These are phyloP conservation scores for Heterohyrax brucei DNA, from an alignment of 2,797 vertebrate genomes.

Conservation along the genomic window DNA sequence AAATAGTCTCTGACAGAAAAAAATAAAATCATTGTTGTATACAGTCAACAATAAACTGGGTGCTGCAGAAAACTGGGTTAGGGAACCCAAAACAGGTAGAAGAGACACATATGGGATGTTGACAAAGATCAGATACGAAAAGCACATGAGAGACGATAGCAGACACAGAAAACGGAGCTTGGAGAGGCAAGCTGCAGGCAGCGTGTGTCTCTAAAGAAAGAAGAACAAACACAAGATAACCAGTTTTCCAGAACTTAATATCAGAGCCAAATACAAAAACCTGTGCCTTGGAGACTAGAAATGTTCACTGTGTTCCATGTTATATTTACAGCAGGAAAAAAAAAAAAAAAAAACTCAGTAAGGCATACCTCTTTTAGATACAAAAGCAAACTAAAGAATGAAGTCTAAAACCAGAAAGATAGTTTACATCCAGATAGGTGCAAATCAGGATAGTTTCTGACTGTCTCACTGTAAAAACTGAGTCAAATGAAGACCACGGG, in stretches of 20 bases:
- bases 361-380: neutral
- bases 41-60: constrained; percentile 15
- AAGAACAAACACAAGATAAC: neutral
- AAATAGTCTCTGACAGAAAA: neutral
- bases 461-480: neutral
- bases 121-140: neutral
- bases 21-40: neutral
- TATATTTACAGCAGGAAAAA: neutral
- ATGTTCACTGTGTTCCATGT: neutral
- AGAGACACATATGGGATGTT: neutral
- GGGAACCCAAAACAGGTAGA: neutral
- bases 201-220: neutral
- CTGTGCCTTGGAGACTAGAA: neutral
- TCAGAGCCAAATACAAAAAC: constrained; percentile 13
- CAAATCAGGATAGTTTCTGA: neutral
- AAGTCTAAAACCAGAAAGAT: neutral
- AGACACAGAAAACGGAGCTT: neutral
- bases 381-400: neutral
- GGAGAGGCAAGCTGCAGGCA: neutral
- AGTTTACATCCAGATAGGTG: neutral
- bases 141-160: neutral
- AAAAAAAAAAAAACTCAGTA: neutral
- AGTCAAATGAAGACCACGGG: neutral
- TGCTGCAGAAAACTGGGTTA: neutral
- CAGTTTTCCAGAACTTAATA: neutral